Evolutionary conservation across 2,888 invertebrate species (phyloP), one percentile per base, ranked within the genome.

Genomic region (Polyommatus iphigenia): DNA sequence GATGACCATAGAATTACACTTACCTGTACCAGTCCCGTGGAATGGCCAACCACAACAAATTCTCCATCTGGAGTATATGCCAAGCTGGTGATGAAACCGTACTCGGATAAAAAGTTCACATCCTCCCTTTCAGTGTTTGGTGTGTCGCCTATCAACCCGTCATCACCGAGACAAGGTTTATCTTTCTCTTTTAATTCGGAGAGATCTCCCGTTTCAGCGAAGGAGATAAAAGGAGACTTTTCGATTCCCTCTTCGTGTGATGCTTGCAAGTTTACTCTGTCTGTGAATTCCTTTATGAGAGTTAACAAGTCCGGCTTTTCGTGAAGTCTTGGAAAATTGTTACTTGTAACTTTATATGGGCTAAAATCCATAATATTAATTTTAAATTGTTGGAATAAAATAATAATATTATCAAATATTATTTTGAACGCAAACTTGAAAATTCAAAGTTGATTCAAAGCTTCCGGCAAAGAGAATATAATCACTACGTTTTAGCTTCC

Each of bases 1-100:
- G 10, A 46, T 46, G 10, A 13, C 57, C 18, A 3, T 10, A 59
- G 7, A 18, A 54, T 46, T 46, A 46, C 10, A 4, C 8, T 54
- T 85, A 95, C 95, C 92, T 95, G 95, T 82, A 95, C 91, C 76
- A 91, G 83, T n/a, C 95, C 95, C 71, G 91, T 87, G 20, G 95
- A 94, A 84, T 94, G 94, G 7, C 93, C 91, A n/a, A 91, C 87
- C 24, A 94, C 88, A 77, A 95, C 80, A 67, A 82, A 79, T n/a
- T 88, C 85, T 5, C 95, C 95, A 78, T 90, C 87, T 0, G 90
- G 87, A 20, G 92, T 87, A 83, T 90, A 95, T 62, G 87, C 83
- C 82, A 94, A 88, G 76, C 86, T 87, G 24, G 80, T 83, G 71
- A 94, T 89, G 79, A 83, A 90, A 0, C 94, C 94, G 76, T 83